Evolutionary conservation across 2,113 vertebrate species (phyloP), one percentile per base, ranked within the genome.

Genomic region (Cyprinus carpio): DNA sequence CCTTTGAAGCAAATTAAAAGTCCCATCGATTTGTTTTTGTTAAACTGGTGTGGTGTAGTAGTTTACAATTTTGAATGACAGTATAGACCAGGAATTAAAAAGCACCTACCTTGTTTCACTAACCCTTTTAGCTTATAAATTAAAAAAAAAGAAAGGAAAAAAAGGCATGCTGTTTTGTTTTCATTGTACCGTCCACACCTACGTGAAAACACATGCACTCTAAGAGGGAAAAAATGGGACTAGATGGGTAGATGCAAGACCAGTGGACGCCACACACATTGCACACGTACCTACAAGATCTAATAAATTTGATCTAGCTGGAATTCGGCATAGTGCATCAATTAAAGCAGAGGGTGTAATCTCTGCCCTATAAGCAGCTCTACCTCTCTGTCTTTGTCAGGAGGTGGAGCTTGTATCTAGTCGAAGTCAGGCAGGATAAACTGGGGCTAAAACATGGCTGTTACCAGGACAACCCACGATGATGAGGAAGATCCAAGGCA

Each of bases 401-500:
- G 96, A 97, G 91, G 97, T 97, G 92, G 96, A 96, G 90, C 72
- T 98, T n/a, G 85, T 97, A 95, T 31, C 97, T n/a, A 97, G 91
- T 93, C 93, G 79, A 96, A n/a, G 93, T 72, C 97, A 97, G 91
- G n/a, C 95, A 95, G 86, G 96, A 97, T 86, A 98, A 98, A 92
- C 93, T 97, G 56, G 97, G 97, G 2, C 92, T 98, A 90, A 97
- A 95, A 7, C n/a, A n/a, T n/a, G 96, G 97, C 31, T 98, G 97
- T 87, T 98, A 98, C 92, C 94, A n/a, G 96, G 87, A 98, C 97
- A 0, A n/a, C n/a, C n/a, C n/a, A n/a, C n/a, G 96, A 98, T 12
- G 96, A 97, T 0, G 96, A 98, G 87, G 96, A 97, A 83, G 97
- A 97, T n/a, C 90, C 93, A 97, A 81, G 97, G 97, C 27, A 98